Evolutionary conservation across 2,888 invertebrate genomes (phyloP).

Genomic region (Dynastes tityus): DNA sequence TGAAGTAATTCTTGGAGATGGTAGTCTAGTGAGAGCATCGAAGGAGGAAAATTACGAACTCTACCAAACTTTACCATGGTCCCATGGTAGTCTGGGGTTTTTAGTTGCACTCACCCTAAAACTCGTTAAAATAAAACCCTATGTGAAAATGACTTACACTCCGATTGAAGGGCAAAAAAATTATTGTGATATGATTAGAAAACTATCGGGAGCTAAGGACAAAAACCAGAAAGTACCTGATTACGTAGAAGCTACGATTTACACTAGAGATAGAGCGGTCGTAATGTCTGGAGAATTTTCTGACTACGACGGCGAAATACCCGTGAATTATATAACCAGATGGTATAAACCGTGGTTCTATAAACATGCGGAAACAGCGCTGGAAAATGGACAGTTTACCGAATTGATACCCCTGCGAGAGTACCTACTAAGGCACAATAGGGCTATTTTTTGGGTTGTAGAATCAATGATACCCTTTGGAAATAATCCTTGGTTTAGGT

Average conservation of each 20-base stretch:
- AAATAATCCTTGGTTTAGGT: constrained; percentile 75
- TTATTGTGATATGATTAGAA: constrained; percentile 77
- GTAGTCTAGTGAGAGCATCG: constrained; percentile 75
- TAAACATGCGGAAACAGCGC: constrained; percentile 77
- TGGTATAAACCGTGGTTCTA: constrained; percentile 86
- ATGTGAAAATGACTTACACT: constrained; percentile 77
- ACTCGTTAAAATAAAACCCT: constrained; percentile 78
- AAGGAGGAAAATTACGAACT: constrained; percentile 74
- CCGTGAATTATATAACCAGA: constrained; percentile 74
- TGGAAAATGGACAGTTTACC: constrained; percentile 72
- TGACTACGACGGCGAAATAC: constrained; percentile 72
- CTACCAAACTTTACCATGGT: constrained; percentile 77
- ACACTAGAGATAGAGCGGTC: constrained; percentile 76
- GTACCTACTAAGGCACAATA: constrained; percentile 78
- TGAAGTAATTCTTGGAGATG: constrained; percentile 78
- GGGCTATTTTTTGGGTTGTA: constrained; percentile 83
- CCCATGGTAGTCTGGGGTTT: constrained; percentile 79
- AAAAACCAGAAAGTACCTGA: constrained; percentile 72
- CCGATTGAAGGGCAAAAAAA: constrained; percentile 77
- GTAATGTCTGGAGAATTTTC: constrained; percentile 79
- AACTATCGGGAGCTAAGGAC: constrained; percentile 72
- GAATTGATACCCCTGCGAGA: constrained; percentile 78
- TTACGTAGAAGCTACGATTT: constrained; percentile 80
- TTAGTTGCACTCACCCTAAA: constrained; percentile 77
- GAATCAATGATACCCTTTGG: constrained; percentile 82